Percentiles rank a stretch among this genome's conserved stretches.
These are phyloP conservation scores for Ceryle rudis DNA, from an alignment of 2,797 vertebrate species.

Conservation along the genomic window DNA sequence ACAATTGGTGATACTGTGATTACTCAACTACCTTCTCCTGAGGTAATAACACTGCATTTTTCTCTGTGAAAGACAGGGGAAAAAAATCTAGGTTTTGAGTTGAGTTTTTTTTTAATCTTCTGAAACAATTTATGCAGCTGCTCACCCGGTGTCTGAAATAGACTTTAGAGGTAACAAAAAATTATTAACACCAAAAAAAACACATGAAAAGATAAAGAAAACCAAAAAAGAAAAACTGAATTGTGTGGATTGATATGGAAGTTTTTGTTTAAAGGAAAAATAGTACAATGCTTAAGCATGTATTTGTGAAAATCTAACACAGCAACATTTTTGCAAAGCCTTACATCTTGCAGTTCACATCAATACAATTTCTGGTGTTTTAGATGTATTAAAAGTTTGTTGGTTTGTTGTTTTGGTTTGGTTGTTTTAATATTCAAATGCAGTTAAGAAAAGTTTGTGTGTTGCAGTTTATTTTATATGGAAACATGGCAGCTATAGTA, in stretches of 20 bases:
- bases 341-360: background rate
- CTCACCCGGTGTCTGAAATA: background rate
- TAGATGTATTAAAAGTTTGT: background rate
- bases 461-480: background rate
- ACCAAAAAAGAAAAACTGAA: background rate
- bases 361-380: background rate
- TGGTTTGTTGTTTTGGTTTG: background rate
- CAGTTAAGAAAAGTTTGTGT: background rate
- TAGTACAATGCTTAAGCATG: background rate
- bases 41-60: slow-evolving; percentile 79
- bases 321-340: background rate
- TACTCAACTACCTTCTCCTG: slow-evolving; percentile 85
- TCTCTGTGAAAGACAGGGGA: background rate
- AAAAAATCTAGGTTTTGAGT: background rate
- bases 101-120: background rate
- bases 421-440: background rate
- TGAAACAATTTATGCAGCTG: background rate
- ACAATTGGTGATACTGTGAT: slow-evolving; percentile 61
- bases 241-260: background rate
- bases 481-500: background rate
- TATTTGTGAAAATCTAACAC: background rate
- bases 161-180: background rate
- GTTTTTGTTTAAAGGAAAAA: background rate
- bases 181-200: background rate
- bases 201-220: background rate